These are phyloP conservation scores for Ochropleura plecta DNA, from an alignment of 2,888 invertebrate species.

Conservation along the genomic window DNA sequence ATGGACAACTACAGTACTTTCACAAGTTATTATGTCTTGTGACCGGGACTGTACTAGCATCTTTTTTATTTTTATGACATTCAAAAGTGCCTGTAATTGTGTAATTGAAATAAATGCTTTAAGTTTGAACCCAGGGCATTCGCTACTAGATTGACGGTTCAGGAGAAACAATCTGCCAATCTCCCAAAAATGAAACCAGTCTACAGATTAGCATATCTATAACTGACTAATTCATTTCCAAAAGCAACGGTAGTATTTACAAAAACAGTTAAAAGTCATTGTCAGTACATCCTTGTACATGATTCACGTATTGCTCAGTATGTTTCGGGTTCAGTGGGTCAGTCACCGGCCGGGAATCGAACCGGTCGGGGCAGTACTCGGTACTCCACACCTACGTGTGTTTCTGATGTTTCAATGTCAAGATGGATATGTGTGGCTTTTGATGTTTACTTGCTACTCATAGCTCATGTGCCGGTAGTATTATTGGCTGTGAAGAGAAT, in stretches of 20 bases:
- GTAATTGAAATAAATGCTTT: too few relatives aligned
- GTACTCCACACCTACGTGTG: constrained; percentile 64
- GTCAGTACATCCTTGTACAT: constrained; percentile 63
- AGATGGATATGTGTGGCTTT: constrained; percentile 36
- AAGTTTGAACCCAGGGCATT: too few relatives aligned
- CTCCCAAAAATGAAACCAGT: constrained; percentile 1
- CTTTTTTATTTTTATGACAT: not conserved
- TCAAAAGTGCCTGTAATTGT: too few relatives aligned
- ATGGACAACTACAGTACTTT: too few relatives aligned
- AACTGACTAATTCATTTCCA: constrained; percentile 22
- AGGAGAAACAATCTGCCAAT: not conserved
- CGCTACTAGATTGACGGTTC: not conserved
- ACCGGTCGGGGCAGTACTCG: constrained; percentile 69
- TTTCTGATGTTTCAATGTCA: constrained; percentile 59
- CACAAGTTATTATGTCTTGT: too few relatives aligned
- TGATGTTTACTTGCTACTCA: constrained; percentile 17
- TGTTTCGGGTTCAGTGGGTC: constrained; percentile 74
- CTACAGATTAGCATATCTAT: constrained; percentile 26
- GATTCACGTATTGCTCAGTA: constrained; percentile 61
- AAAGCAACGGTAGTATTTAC: constrained; percentile 40
- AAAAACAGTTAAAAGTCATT: constrained; percentile 58
- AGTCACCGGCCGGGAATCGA: constrained; percentile 68
- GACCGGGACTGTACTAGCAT: not conserved
- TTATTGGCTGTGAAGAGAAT: not conserved
- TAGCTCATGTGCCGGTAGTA: not conserved